Percentiles rank a stretch among this genome's conserved stretches.
Conservation (phyloP, 2,888 invertebrate genomes). For the Linyphia triangularis region DNA sequence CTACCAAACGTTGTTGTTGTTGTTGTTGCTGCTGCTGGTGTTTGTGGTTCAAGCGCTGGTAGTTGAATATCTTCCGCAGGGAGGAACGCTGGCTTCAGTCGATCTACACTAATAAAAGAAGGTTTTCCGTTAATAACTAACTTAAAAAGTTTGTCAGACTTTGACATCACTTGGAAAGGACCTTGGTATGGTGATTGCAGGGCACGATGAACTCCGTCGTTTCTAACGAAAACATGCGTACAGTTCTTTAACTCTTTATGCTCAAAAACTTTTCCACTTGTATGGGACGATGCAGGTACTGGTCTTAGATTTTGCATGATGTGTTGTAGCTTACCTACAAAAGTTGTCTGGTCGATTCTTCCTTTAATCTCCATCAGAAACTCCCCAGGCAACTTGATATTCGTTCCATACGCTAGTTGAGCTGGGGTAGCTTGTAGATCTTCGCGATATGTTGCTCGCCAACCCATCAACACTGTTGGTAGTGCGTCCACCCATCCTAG, state of each 20-base stretch:
- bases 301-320: not conserved
- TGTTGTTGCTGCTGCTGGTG: too few relatives aligned
- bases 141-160: not conserved
- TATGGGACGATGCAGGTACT: not conserved
- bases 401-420: not conserved
- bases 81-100: too few relatives aligned
- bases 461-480: not conserved
- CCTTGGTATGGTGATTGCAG: not conserved
- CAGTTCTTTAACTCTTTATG: not conserved
- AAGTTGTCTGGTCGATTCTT: not conserved
- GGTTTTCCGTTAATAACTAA: too few relatives aligned
- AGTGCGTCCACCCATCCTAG: not conserved
- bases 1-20: too few relatives aligned
- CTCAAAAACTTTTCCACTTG: not conserved
- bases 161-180: not conserved
- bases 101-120: too few relatives aligned
- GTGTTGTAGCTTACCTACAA: not conserved
- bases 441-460: not conserved
- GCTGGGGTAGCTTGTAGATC: constrained; percentile 3
- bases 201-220: not conserved
- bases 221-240: constrained; percentile 13
- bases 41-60: too few relatives aligned
- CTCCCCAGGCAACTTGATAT: constrained; percentile 6
- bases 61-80: too few relatives aligned
- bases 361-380: not conserved